These are phyloP conservation scores for Odontothrips loti DNA, from an alignment of 2,888 invertebrate species.

Conservation along the genomic window DNA sequence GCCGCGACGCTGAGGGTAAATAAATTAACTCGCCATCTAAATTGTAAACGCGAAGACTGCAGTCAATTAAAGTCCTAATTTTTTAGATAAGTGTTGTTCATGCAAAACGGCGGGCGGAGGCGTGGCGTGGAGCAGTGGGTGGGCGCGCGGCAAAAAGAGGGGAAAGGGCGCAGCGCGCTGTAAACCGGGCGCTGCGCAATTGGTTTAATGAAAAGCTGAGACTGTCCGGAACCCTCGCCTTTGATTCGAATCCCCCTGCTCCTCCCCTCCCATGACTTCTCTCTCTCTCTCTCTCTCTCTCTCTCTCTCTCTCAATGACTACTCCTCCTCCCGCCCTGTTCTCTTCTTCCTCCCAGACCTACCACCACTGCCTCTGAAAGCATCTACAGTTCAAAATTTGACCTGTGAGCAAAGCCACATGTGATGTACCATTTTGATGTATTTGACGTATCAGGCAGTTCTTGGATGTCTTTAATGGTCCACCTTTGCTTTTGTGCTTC, in stretches of 20 bases:
- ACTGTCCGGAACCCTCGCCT: not conserved
- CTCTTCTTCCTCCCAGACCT: not conserved
- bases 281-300: not conserved
- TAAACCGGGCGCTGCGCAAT: not conserved
- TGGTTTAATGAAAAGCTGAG: constrained; percentile 25
- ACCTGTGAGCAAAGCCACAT: too few relatives aligned
- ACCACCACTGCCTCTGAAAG: too few relatives aligned
- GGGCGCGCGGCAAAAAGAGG: not conserved
- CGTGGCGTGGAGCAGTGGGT: not conserved
- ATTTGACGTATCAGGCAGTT: too few relatives aligned
- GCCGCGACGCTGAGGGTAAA: not conserved
- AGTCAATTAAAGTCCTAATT: constrained; percentile 25
- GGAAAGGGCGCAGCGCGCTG: not conserved
- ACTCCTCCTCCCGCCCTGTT: not conserved
- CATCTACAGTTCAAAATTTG: too few relatives aligned
- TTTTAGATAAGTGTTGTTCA: constrained; percentile 23
- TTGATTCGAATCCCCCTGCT: not conserved
- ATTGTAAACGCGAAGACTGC: constrained; percentile 8
- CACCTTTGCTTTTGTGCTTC: too few relatives aligned
- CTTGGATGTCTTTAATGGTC: too few relatives aligned
- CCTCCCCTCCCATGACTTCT: not conserved
- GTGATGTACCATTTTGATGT: too few relatives aligned
- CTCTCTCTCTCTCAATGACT: not conserved
- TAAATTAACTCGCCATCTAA: constrained; percentile 14
- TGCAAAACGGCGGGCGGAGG: not conserved